phyloP scores from a whole-genome alignment of 1,140 invertebrate species.

The Hormaphis cornu region DNA sequence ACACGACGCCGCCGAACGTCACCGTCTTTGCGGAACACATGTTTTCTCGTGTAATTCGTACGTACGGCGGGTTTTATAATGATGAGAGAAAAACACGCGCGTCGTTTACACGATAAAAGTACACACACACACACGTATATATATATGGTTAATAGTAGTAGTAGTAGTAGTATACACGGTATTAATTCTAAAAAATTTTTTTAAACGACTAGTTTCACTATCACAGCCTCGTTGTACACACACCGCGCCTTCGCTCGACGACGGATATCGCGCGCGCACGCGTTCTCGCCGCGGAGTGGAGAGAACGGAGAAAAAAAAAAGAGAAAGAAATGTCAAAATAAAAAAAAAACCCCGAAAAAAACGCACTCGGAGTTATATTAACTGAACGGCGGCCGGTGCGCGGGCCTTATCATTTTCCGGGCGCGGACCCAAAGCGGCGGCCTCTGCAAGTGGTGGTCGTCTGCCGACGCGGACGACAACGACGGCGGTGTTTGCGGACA shows the following conservation, averaged over 20 bases:
- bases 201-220: slow-evolving; percentile 30
- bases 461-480: slow-evolving; percentile 24
- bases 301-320: background rate
- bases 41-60: no score
- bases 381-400: slow-evolving; percentile 26
- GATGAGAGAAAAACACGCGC: no score
- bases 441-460: slow-evolving; percentile 12
- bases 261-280: background rate
- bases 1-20: slow-evolving; percentile 38
- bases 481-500: slow-evolving; percentile 21
- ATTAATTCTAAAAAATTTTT: background rate
- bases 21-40: slow-evolving; percentile 37
- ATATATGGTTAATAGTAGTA: background rate
- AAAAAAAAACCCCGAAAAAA: background rate
- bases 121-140: no score
- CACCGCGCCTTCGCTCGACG: background rate
- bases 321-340: background rate
- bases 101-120: no score
- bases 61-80: no score
- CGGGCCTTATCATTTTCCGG: slow-evolving; percentile 27
- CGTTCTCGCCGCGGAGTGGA: background rate
- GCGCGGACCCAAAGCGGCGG: slow-evolving; percentile 20
- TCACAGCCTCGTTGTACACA: slow-evolving; percentile 12
- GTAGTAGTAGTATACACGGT: background rate
- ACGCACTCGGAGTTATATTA: slow-evolving; percentile 16